Conservation (phyloP, 2,797 vertebrate genomes). For the Esox masquinongy region DNA sequence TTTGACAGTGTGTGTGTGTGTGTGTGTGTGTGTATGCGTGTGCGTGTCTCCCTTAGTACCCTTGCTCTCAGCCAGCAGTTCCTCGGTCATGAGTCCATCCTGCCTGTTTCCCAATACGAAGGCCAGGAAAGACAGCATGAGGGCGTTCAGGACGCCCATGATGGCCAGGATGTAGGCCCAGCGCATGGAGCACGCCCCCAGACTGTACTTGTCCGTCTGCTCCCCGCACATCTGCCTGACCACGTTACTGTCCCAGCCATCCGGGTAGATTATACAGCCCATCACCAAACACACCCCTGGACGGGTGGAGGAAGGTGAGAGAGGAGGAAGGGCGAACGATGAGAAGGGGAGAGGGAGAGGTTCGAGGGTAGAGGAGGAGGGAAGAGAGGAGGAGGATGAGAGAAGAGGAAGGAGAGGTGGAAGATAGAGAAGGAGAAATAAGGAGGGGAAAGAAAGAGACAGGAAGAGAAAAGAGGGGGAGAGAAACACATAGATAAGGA, state of each 20-base stretch:
- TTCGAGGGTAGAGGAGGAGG: not conserved
- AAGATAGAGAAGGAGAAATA: not conserved
- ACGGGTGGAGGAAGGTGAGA: not conserved
- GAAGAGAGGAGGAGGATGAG: not conserved
- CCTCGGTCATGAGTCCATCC: conserved; percentile 92
- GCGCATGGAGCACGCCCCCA: conserved; percentile 88
- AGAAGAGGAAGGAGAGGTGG: not conserved
- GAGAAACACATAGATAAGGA: not conserved
- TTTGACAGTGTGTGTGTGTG: not conserved
- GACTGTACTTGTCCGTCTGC: conserved; percentile 88
- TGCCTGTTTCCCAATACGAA: conserved; percentile 94
- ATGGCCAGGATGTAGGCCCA: conserved; percentile 97
- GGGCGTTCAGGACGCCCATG: conserved; percentile 93
- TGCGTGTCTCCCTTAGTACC: conserved; percentile 55
- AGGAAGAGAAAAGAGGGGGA: not conserved
- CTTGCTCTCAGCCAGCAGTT: conserved; percentile 94
- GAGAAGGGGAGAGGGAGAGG: conserved; percentile 5
- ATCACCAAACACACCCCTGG: conserved; percentile 91
- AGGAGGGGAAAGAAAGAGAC: not conserved
- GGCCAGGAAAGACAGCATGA: conserved; percentile 94
- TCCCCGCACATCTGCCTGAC: conserved; percentile 91
- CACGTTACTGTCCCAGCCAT: conserved; percentile 95
- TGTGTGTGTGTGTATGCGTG: conserved; percentile 1
- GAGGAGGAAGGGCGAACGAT: not conserved
- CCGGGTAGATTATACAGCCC: conserved; percentile 95